phyloP scores from a whole-genome alignment of 2,888 invertebrate genomes.

The Marronus borbonicus region DNA sequence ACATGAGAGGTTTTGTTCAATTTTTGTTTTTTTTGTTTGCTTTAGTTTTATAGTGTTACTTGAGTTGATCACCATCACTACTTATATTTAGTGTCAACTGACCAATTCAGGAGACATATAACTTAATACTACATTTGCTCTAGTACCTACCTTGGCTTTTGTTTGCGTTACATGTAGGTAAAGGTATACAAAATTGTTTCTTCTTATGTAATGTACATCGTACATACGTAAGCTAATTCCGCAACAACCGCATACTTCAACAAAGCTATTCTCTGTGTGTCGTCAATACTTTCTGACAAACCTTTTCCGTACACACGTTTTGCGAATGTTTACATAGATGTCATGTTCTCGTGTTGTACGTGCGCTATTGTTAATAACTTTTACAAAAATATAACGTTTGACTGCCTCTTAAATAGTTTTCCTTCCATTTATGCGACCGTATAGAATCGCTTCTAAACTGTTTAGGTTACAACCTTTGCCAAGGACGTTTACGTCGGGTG shows the following conservation, averaged over 20 bases:
- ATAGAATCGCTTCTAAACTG: slow-evolving; percentile 18
- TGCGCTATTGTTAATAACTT: slow-evolving; percentile 51
- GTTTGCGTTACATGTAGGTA: background rate
- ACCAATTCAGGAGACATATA: no score
- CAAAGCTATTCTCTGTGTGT: background rate
- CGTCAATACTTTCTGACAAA: slow-evolving; percentile 2
- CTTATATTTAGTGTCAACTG: no score
- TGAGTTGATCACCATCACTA: no score
- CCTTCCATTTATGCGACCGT: slow-evolving; percentile 12
- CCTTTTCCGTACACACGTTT: slow-evolving; percentile 25
- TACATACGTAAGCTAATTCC: background rate
- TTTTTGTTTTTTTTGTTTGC: no score
- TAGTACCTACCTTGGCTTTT: no score
- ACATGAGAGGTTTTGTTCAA: no score
- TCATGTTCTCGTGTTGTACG: slow-evolving; percentile 54
- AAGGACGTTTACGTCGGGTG: slow-evolving; percentile 21
- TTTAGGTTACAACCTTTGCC: slow-evolving; percentile 34
- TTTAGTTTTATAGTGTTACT: no score
- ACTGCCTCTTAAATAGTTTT: slow-evolving; percentile 41
- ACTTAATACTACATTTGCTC: no score
- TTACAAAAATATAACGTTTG: slow-evolving; percentile 27
- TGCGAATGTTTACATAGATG: slow-evolving; percentile 54
- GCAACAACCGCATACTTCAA: slow-evolving; percentile 5
- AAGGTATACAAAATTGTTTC: background rate
- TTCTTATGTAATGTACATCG: slow-evolving; percentile 1